A percentile compares a stretch with the other conserved stretches of the same genome.
Evolutionary conservation across 1,140 invertebrate genomes (phyloP).

Genomic region (Euglossa dilemma): DNA sequence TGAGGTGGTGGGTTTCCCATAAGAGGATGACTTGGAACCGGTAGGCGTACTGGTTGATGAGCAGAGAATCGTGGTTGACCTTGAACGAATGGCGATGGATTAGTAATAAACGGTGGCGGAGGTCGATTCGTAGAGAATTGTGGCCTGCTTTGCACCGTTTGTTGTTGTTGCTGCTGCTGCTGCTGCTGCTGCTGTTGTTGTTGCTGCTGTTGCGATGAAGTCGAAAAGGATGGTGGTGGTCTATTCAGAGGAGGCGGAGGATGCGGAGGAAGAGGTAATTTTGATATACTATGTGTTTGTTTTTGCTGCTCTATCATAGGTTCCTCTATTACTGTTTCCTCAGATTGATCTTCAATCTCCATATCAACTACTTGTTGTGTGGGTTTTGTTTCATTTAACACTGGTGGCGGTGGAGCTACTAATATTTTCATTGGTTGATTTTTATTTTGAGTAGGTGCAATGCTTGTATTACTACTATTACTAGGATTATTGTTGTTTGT

Average conservation of each 20-base stretch:
- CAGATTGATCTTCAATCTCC: conserved; percentile 81
- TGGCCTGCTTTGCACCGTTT: conserved; percentile 49
- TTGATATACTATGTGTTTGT: conserved; percentile 54
- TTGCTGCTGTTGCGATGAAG: background rate
- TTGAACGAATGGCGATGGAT: conserved; percentile 74
- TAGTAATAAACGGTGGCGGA: conserved; percentile 59
- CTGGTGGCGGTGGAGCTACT: conserved; percentile 77
- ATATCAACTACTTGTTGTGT: conserved; percentile 78
- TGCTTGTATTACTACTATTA: conserved; percentile 51
- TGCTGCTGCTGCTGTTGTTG: conserved; percentile 14
- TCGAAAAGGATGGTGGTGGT: conserved; percentile 56
- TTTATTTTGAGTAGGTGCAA: background rate
- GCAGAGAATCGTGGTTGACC: conserved; percentile 60
- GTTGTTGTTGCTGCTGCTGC: background rate
- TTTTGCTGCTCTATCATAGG: conserved; percentile 64
- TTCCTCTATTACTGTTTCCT: conserved; percentile 78
- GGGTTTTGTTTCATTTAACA: conserved; percentile 71
- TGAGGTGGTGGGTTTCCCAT: conserved; percentile 59
- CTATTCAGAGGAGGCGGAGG: conserved; percentile 55
- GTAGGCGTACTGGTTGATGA: conserved; percentile 59
- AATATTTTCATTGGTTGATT: conserved; percentile 75
- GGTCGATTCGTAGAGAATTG: conserved; percentile 65
- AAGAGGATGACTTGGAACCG: conserved; percentile 42
- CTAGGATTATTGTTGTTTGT: conserved; percentile 37
- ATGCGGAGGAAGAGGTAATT: conserved; percentile 53